Base-by-base conservation (phyloP, 2,113 vertebrate species). In the Peromyscus polionotus region DNA sequence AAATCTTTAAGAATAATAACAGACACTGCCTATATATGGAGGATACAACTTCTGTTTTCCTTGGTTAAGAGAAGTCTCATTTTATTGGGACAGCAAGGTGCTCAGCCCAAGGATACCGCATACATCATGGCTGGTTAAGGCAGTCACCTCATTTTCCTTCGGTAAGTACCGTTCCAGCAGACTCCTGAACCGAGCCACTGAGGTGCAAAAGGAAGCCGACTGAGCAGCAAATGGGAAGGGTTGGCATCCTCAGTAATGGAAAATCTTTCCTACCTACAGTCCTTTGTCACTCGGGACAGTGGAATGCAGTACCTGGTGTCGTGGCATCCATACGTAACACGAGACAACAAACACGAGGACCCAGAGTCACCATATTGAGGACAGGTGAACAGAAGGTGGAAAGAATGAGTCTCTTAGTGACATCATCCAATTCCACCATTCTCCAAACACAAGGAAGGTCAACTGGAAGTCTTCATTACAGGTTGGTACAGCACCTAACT, bases 21-120 rank as follows among this genome's bases (percentile, higher is more conserved):
- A 79, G 90, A 92, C 68, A 75, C 61, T 90, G 12, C 33, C 36
- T 9, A 77, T 1, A 26, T 7, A 11, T 70, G 88, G 13, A 39
- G 80, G 20, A 61, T 83, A 61, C 16, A 83, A 85, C 65, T 96
- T 54, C 9, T 77, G 89, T 39, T 91, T 88, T 68, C 57, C 65
- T 75, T 57, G 88, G 42, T 36, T 80, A 75, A 68, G 14, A 92
- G 65, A 79, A 26, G 3, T 39, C 63, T 83, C 59, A 65, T 85
- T 94, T 90, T 77, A 84, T 84, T n/a, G 81, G 76, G 51, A 63
- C 10, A 28, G 19, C 26, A 94, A 28, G 19, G 10, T 54, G 7
- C 68, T 95, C 36, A 72, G 54, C 36, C 59, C 7, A 77, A 80
- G 51, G 63, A 42, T 24, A 51, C 59, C n/a, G 17, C 28, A 28